Evolutionary conservation across 2,888 invertebrate species (phyloP).

Genomic region (Noctua fimbriata): DNA sequence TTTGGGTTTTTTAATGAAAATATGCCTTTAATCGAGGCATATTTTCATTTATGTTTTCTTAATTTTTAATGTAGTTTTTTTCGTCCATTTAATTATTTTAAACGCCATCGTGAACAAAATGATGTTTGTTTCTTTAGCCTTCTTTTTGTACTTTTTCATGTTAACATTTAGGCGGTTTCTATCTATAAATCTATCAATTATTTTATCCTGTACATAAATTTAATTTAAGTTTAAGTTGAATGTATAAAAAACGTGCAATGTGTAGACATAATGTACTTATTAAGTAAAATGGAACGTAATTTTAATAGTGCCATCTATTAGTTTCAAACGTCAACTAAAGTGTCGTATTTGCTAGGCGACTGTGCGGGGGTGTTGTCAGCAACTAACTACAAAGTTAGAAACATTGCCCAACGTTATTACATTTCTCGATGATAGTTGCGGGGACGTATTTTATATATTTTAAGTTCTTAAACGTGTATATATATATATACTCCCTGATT

Average conservation of each 20-base stretch:
- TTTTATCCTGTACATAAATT: conserved; percentile 36
- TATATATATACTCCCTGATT: neutral
- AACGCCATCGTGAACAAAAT: conserved; percentile 10
- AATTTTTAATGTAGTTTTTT: neutral
- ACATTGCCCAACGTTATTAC: neutral
- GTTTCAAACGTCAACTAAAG: conserved; percentile 56
- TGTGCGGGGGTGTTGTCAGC: neutral
- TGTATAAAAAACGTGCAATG: conserved; percentile 68
- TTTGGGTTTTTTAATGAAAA: neutral
- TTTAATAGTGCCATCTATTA: conserved; percentile 65
- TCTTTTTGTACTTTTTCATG: conserved; percentile 17
- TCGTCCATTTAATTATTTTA: neutral
- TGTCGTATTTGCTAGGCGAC: conserved; percentile 4
- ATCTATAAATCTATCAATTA: conserved; percentile 12
- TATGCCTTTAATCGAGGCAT: no score
- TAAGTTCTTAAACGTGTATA: neutral
- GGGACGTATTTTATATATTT: neutral
- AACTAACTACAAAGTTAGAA: neutral
- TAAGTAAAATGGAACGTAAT: conserved; percentile 60
- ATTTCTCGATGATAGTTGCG: neutral
- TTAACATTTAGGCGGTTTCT: conserved; percentile 6
- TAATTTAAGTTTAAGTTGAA: conserved; percentile 45
- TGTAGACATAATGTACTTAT: conserved; percentile 70
- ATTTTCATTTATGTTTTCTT: no score
- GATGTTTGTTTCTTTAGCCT: neutral